Evolutionary conservation across 2,797 vertebrate genomes (phyloP).

Genomic region (Malacoctenus gilli): DNA sequence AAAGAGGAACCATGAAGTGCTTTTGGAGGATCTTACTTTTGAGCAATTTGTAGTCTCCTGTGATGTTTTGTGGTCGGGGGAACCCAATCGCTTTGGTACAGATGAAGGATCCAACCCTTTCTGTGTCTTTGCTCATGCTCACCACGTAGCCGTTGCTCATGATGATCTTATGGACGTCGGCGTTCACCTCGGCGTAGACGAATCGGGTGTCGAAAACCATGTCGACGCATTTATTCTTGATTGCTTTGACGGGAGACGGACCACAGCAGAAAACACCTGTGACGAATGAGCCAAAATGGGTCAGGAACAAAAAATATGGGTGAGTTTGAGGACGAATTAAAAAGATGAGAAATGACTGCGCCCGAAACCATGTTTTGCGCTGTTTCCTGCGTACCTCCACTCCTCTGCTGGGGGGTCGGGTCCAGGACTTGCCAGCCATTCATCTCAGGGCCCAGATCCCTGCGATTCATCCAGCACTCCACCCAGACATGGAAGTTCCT

Average conservation of each 20-base stretch:
- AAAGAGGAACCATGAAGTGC: too few relatives aligned
- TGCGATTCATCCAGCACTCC: constrained; percentile 93
- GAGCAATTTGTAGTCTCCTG: constrained; percentile 84
- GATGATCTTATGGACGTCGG: constrained; percentile 82
- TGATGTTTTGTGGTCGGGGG: constrained; percentile 83
- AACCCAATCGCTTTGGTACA: constrained; percentile 89
- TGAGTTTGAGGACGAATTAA: background rate
- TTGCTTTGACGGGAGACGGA: constrained; percentile 87
- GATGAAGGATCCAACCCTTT: constrained; percentile 86
- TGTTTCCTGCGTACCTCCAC: constrained; percentile 78
- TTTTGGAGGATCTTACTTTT: constrained; percentile 68
- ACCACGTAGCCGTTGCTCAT: constrained; percentile 73
- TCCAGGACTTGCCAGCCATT: constrained; percentile 95
- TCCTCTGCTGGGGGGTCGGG: constrained; percentile 91
- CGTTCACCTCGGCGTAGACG: constrained; percentile 90
- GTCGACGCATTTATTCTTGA: constrained; percentile 81
- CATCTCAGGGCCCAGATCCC: constrained; percentile 83
- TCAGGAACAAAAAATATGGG: background rate
- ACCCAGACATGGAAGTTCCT: constrained; percentile 98
- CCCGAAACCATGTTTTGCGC: background rate
- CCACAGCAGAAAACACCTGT: constrained; percentile 90
- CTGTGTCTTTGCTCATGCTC: constrained; percentile 75
- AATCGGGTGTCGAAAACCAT: constrained; percentile 87
- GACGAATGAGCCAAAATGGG: background rate
- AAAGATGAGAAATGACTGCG: background rate